These are phyloP conservation scores for Rotaria socialis DNA, from an alignment of 2,888 invertebrate genomes.

Conservation along the genomic window DNA sequence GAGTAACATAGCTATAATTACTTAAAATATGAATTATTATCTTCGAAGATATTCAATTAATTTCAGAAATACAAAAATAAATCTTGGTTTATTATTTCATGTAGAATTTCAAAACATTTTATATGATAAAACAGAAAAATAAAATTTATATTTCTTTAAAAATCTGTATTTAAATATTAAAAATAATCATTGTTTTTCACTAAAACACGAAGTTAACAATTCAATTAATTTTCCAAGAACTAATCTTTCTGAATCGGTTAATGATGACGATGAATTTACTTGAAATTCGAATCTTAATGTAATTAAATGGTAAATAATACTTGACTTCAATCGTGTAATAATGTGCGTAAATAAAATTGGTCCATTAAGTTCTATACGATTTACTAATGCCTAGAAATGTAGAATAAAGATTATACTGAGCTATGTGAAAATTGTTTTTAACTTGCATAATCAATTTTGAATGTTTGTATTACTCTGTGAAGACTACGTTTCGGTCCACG, in stretches of 20 bases:
- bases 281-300: constrained; percentile 25
- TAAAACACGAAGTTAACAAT: not conserved
- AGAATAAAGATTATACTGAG: not conserved
- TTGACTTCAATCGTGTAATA: not conserved
- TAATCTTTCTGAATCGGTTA: not conserved
- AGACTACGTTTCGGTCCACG: not conserved
- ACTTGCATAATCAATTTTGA: not conserved
- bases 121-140: too few species aligned
- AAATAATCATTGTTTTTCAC: not conserved
- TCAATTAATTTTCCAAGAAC: not conserved
- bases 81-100: too few species aligned
- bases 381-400: not conserved
- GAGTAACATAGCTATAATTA: too few species aligned
- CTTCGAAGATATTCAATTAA: too few species aligned
- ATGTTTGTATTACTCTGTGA: not conserved
- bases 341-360: constrained; percentile 4
- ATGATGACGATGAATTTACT: not conserved
- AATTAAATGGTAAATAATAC: not conserved
- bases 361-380: not conserved
- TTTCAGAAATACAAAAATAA: too few species aligned
- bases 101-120: too few species aligned
- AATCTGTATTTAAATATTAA: too few species aligned
- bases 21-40: too few species aligned
- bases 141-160: too few species aligned
- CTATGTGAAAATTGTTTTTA: not conserved